Percentiles rank a stretch among this genome's conserved stretches.
Conservation (phyloP, 2,113 vertebrate genomes). For the Oncorhynchus keta region DNA sequence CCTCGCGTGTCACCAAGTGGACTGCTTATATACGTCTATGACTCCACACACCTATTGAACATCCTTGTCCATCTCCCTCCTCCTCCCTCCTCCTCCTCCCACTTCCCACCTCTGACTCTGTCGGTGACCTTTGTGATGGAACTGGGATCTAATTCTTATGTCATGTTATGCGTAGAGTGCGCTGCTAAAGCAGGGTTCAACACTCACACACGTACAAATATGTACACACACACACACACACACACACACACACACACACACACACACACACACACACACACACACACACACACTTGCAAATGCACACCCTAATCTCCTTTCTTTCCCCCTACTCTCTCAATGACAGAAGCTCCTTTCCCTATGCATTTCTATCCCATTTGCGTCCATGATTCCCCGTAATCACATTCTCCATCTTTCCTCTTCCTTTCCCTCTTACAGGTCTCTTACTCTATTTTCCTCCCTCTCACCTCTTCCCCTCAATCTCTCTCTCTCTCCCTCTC, state of each 20-base stretch:
- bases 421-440: slow-evolving; percentile 26
- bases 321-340: slow-evolving; percentile 35
- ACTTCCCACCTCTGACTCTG: slow-evolving; percentile 1
- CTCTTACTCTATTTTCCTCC: background rate
- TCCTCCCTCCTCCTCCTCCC: slow-evolving; percentile 15
- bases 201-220: background rate
- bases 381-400: slow-evolving; percentile 51
- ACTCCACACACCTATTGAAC: slow-evolving; percentile 53
- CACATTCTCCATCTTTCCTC: slow-evolving; percentile 11
- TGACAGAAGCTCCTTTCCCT: slow-evolving; percentile 28
- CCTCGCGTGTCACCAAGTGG: slow-evolving; percentile 64
- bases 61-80: slow-evolving; percentile 37
- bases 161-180: too few species aligned
- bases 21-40: slow-evolving; percentile 65
- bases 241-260: background rate
- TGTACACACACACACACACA: background rate
- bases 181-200: background rate
- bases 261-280: background rate
- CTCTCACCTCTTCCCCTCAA: background rate
- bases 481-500: background rate
- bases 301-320: background rate
- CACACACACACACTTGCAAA: background rate
- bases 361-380: slow-evolving; percentile 31
- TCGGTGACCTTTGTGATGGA: background rate
- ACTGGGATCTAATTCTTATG: background rate